phyloP scores from a whole-genome alignment of 2,797 vertebrate genomes.

The Heteromormyrus szaboi region DNA sequence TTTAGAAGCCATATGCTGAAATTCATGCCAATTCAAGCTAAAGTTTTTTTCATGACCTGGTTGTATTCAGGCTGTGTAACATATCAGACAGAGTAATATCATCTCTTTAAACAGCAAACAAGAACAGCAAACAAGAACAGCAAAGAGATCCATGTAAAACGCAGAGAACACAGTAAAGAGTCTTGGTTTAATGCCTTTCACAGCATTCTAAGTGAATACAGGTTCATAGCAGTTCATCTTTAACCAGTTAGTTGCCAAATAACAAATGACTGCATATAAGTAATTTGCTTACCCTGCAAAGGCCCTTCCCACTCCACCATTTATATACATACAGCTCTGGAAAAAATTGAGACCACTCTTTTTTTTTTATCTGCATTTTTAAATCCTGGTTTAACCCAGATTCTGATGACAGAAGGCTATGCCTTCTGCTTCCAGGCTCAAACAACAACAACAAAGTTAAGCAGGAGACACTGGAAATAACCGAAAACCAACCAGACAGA shows the following conservation, averaged over 20 bases:
- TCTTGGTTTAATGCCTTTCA: background rate
- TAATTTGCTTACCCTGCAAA: background rate
- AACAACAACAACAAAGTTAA: background rate
- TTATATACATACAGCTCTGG: background rate
- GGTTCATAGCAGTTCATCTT: background rate
- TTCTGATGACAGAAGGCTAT: background rate
- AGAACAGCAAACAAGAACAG: background rate
- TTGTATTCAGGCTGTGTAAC: background rate
- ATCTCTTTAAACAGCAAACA: background rate
- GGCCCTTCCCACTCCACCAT: background rate
- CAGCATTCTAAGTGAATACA: background rate
- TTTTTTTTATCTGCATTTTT: background rate
- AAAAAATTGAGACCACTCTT: background rate
- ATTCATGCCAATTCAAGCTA: background rate
- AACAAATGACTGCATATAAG: background rate
- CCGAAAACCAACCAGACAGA: background rate
- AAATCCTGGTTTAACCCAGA: background rate
- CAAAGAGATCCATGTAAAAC: background rate
- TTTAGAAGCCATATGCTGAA: background rate
- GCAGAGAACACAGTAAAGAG: background rate
- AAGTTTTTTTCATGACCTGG: background rate
- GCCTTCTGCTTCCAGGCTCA: background rate
- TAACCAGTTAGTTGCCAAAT: background rate
- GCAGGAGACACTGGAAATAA: background rate
- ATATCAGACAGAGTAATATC: background rate